These are phyloP conservation scores for Sipha flava DNA, from an alignment of 1,140 invertebrate species.

Conservation along the genomic window DNA sequence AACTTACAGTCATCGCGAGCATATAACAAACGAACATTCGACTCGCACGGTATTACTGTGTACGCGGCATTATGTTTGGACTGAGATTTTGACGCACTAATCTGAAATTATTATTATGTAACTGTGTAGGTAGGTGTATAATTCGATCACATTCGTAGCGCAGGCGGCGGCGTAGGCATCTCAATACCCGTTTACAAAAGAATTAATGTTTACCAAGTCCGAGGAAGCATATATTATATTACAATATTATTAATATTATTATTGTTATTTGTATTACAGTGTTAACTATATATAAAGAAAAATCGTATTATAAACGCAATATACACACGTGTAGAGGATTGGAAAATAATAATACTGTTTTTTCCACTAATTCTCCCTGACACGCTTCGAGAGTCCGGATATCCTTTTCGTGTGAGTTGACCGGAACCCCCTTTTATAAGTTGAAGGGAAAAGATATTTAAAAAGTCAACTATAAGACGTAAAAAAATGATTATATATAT, in stretches of 20 bases:
- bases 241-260: not conserved
- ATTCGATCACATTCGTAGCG: not conserved
- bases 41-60: not conserved
- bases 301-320: not conserved
- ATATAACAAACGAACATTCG: not conserved
- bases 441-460: not conserved
- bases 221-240: not conserved
- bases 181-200: not conserved
- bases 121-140: not conserved
- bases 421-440: not conserved
- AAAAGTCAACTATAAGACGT: not conserved
- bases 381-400: constrained; percentile 4
- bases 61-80: not conserved
- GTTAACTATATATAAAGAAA: not conserved
- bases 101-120: not conserved
- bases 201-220: not conserved
- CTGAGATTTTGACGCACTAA: not conserved
- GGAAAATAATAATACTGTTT: not conserved
- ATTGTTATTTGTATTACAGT: too few relatives aligned
- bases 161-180: not conserved
- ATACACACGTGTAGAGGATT: not conserved
- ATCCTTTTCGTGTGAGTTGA: not conserved
- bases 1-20: not conserved
- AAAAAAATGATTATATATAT: not conserved
- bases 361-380: not conserved